Conservation (phyloP, 2,797 vertebrate genomes). For the Picus viridis region DNA sequence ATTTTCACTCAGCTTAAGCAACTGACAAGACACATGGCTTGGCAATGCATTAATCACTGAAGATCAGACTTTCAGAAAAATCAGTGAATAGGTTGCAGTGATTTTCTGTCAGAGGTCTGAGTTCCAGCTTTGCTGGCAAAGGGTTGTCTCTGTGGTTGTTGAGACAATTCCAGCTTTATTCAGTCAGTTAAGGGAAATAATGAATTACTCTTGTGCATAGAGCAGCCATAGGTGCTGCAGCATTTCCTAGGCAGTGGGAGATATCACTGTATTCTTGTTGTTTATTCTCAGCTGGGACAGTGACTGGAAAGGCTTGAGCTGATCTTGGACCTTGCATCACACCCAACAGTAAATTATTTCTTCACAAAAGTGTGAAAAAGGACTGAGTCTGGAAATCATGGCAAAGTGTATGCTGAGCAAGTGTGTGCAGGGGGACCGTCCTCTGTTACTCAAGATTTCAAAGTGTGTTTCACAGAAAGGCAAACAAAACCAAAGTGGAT, state of each 20-base stretch:
- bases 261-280: background rate
- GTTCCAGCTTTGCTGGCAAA: background rate
- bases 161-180: background rate
- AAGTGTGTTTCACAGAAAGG: constrained; percentile 36
- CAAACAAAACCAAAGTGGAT: constrained; percentile 56
- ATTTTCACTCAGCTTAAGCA: background rate
- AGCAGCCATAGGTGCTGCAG: background rate
- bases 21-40: background rate
- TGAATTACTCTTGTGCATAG: rapidly evolving
- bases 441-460: constrained; percentile 61
- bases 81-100: background rate
- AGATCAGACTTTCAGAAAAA: constrained; percentile 6
- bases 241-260: background rate
- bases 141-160: background rate
- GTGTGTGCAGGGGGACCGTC: constrained; percentile 22
- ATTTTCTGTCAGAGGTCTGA: background rate
- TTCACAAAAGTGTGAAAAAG: constrained; percentile 31
- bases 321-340: constrained; percentile 4
- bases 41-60: background rate
- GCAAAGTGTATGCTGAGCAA: constrained; percentile 60
- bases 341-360: constrained; percentile 16
- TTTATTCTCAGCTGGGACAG: rapidly evolving
- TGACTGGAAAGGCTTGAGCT: background rate
- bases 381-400: constrained; percentile 30
- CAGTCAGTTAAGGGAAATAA: background rate